Evolutionary conservation across 2,888 invertebrate genomes (phyloP).

Genomic region (Calephelis perditalis): DNA sequence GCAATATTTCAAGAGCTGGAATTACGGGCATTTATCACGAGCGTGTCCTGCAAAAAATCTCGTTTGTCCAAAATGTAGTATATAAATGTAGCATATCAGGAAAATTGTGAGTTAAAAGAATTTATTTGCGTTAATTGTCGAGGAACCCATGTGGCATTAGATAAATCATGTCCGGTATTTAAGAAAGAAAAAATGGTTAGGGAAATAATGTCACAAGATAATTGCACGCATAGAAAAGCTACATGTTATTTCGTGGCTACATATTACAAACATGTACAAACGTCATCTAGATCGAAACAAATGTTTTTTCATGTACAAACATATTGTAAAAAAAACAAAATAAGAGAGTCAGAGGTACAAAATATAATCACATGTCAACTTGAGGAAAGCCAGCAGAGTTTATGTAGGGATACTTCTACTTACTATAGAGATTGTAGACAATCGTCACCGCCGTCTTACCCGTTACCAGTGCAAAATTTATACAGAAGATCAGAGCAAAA

Average conservation of each 20-base stretch:
- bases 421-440: neutral
- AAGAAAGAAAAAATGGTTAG: neutral
- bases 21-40: neutral
- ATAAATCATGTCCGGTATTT: neutral
- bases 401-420: neutral
- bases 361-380: neutral
- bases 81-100: neutral
- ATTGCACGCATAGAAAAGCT: neutral
- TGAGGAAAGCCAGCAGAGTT: neutral
- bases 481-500: neutral
- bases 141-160: slow-evolving; percentile 1
- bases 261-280: neutral
- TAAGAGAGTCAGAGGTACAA: too few relatives aligned
- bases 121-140: neutral
- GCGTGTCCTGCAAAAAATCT: too few relatives aligned
- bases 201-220: slow-evolving; percentile 3
- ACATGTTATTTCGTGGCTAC: neutral
- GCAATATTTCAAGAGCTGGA: neutral
- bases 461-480: neutral
- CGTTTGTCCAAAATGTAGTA: too few relatives aligned
- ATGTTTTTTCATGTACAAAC: too few relatives aligned
- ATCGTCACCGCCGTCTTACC: neutral
- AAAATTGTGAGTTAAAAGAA: neutral
- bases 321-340: neutral
- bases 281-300: too few relatives aligned